Conservation (phyloP, 2,888 invertebrate species). For the Dasysyrphus tricinctus region DNA sequence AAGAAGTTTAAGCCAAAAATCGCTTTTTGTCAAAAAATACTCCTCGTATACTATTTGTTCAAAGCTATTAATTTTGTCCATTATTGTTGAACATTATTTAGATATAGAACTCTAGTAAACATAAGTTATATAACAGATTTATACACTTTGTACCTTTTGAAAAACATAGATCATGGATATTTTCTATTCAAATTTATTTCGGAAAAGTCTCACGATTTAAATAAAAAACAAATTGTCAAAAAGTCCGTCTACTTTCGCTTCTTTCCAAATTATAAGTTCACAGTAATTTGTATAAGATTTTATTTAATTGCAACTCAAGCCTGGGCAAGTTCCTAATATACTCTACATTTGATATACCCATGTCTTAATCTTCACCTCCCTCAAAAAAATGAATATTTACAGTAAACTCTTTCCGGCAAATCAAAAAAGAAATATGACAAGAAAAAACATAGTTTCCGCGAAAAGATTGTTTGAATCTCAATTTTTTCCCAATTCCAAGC, state of each 20-base stretch:
- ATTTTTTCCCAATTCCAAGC: constrained; percentile 11
- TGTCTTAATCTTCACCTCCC: background rate
- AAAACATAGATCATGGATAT: background rate
- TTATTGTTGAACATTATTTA: too few relatives aligned
- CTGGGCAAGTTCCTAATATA: background rate
- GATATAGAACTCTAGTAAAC: background rate
- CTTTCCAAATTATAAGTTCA: background rate
- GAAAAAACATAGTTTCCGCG: constrained; percentile 25
- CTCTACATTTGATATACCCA: background rate
- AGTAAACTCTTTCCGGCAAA: background rate
- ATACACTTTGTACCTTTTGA: background rate
- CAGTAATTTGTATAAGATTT: constrained; percentile 13
- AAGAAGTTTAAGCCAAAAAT: too few relatives aligned
- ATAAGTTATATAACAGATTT: background rate
- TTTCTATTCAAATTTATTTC: background rate
- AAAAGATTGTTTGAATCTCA: background rate
- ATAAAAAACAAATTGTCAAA: background rate
- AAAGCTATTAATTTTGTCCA: too few relatives aligned
- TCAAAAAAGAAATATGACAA: constrained; percentile 19
- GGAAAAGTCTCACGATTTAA: background rate
- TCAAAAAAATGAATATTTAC: background rate
- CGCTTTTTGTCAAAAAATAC: too few relatives aligned
- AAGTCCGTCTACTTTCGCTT: background rate
- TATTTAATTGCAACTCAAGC: constrained; percentile 4
- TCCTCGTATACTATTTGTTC: too few relatives aligned